Conservation (phyloP, 2,797 vertebrate genomes). For the Epinephelus awoara region DNA sequence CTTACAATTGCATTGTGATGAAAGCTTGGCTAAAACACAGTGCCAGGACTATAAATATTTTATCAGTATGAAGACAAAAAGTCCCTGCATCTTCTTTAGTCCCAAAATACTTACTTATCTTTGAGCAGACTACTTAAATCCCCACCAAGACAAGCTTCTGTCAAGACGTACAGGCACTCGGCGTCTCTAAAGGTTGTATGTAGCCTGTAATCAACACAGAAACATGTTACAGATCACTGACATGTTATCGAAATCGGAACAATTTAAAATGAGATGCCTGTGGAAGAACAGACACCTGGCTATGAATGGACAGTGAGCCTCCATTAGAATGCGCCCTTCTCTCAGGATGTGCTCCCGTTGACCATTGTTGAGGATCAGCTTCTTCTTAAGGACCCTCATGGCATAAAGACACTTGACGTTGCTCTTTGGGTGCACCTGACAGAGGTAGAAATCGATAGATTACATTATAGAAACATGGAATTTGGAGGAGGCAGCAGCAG, state of each 20-base stretch:
- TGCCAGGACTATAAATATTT: neutral
- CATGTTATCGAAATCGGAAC: neutral
- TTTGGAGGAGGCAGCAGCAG: constrained; percentile 15
- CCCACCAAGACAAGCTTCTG: constrained; percentile 86
- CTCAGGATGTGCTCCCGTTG: constrained; percentile 77
- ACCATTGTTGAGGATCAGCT: constrained; percentile 62
- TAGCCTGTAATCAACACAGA: constrained; percentile 72
- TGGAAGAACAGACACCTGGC: constrained; percentile 75
- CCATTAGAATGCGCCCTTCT: constrained; percentile 80
- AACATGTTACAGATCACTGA: constrained; percentile 5
- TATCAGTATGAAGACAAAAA: neutral
- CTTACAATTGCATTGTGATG: constrained; percentile 11
- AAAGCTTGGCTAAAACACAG: constrained; percentile 25
- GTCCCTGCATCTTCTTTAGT: constrained; percentile 2
- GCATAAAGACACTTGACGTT: constrained; percentile 70
- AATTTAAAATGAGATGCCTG: no score
- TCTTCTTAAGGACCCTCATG: constrained; percentile 83
- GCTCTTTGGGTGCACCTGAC: constrained; percentile 81
- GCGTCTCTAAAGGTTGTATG: constrained; percentile 80
- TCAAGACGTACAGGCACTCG: constrained; percentile 83
- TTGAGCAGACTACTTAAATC: constrained; percentile 82
- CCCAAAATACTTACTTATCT: constrained; percentile 78
- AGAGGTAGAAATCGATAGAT: constrained; percentile 46
- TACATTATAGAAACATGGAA: constrained; percentile 65
- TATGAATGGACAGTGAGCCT: constrained; percentile 80